These are phyloP conservation scores for Phocoena phocoena DNA, from an alignment of 2,113 vertebrate species.

Conservation along the genomic window DNA sequence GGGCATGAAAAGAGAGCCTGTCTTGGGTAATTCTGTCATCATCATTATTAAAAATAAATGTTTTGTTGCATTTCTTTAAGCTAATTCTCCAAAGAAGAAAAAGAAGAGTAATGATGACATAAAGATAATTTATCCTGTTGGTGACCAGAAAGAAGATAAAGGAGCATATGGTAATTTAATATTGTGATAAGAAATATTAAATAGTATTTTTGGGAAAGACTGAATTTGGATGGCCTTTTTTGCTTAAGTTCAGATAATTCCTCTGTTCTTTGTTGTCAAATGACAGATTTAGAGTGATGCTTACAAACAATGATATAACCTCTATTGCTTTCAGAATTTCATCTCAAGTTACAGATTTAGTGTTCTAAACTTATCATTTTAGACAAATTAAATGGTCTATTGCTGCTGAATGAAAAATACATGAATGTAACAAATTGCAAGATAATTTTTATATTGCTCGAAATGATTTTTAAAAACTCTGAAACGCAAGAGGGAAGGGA, in stretches of 20 bases:
- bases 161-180: slow-evolving; percentile 56
- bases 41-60: not conserved
- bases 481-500: not conserved
- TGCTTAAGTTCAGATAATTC: not conserved
- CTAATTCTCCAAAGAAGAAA: slow-evolving; percentile 60
- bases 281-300: not conserved
- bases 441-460: not conserved
- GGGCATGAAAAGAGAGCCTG: not conserved
- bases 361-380: not conserved
- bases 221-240: not conserved
- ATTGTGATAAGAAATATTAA: slow-evolving; percentile 10
- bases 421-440: not conserved
- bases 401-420: not conserved
- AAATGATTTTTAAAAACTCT: slow-evolving; percentile 14
- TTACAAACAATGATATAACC: not conserved
- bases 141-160: not conserved
- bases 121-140: slow-evolving; percentile 28
- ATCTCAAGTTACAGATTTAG: not conserved
- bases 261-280: not conserved
- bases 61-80: slow-evolving; percentile 65
- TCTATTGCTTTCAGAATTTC: not conserved
- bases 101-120: slow-evolving; percentile 44
- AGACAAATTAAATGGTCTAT: not conserved
- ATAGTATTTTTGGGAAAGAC: not conserved
- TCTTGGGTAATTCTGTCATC: not conserved